Evolutionary conservation across 2,113 vertebrate genomes (phyloP), one percentile per base, ranked within the genome.

Genomic region (Rhineura floridana): DNA sequence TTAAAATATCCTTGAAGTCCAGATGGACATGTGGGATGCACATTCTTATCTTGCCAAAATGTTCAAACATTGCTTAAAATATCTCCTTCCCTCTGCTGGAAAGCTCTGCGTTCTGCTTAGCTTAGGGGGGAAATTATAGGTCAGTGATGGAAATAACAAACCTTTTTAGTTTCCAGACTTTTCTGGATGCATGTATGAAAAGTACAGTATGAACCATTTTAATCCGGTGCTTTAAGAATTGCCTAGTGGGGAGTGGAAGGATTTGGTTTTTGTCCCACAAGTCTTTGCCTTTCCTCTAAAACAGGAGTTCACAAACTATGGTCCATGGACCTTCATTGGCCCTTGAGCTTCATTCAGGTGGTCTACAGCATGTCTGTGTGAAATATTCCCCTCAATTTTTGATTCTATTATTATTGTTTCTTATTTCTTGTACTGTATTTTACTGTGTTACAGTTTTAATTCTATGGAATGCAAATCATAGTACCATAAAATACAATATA

Each of bases 81-180:
- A 72, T 0, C 0, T 75, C 50, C 46, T 52, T 86, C 90, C 90
- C 89, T 85, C 90, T 89, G 50, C 88, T 87, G 33, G 23, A 81
- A 72, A 80, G 81, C 83, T 72, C 75, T 7, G 3, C 78, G 36
- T 87, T 92, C 91, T 93, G 83, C 82, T 90, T 84, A 87, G 88
- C 88, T 1, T 72, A n/a, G 65, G 21, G 55, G 19, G 87, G 84
- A 30, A 30, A 80, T 42, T 62, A 39, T 55, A n/a, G 50, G 19
- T 23, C 33, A 55, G 48, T 36, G 30, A 19, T 55, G 13, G 52
- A 21, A 39, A 81, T 55, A 81, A n/a, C 50, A 59, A 39, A 25
- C 21, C 55, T 81, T 81, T 19, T 25, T 81, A 17, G 30, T 80
- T 25, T 81, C 55, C 79, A 81, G 11, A 62, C n/a, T 62, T 39